phyloP scores from a whole-genome alignment of 37 sponge, comb jelly and placozoan species.

The Halisarca cf. caerulea region DNA sequence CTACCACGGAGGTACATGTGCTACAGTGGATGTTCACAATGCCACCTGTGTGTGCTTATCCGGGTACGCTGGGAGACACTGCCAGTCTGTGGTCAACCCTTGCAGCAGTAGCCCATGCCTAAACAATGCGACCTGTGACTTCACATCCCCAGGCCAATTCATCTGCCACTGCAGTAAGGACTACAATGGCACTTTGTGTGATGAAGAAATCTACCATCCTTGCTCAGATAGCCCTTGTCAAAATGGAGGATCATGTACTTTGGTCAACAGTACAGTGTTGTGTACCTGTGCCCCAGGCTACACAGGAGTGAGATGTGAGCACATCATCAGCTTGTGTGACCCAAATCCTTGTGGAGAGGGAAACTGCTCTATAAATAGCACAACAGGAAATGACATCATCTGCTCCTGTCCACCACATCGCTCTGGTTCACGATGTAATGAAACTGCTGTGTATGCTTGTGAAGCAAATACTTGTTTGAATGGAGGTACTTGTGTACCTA shows the following conservation, averaged over 20 bases:
- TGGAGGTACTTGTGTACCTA: neutral
- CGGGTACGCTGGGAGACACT: neutral
- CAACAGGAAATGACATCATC: neutral
- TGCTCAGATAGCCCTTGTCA: neutral
- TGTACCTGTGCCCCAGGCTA: neutral
- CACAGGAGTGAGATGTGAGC: neutral
- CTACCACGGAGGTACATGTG: conserved; percentile 60
- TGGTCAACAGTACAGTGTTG: neutral
- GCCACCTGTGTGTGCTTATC: neutral
- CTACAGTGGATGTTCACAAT: neutral
- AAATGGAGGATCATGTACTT: neutral
- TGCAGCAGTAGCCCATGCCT: neutral
- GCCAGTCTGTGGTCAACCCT: neutral
- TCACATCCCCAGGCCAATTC: neutral
- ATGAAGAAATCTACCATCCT: neutral
- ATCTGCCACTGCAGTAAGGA: neutral
- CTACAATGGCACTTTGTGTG: neutral
- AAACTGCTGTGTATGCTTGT: neutral
- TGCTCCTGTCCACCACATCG: conserved; percentile 68
- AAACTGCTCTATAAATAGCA: neutral
- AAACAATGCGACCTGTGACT: neutral
- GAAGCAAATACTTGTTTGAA: neutral
- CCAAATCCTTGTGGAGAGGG: conserved; percentile 18
- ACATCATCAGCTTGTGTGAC: neutral
- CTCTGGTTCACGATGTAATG: conserved; percentile 53